A percentile compares a stretch with the other conserved stretches of the same genome.
These are phyloP conservation scores for Lucilia sericata DNA, from an alignment of 1,140 invertebrate species.

Conservation along the genomic window DNA sequence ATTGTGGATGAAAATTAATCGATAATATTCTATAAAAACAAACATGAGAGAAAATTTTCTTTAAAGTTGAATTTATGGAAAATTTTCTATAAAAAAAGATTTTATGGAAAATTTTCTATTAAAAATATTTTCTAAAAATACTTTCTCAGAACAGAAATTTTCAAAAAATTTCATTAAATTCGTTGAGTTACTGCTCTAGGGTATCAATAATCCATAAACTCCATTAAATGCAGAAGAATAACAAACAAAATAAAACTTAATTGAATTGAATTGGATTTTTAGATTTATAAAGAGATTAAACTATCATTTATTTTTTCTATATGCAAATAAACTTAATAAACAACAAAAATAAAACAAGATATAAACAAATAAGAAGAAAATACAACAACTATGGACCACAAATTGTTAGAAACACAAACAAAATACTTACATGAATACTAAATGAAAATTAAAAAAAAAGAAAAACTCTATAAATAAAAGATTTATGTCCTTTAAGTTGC, in stretches of 20 bases:
- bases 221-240: neutral
- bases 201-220: neutral
- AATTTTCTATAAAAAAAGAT: too few relatives aligned
- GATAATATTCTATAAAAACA: too few relatives aligned
- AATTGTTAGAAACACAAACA: neutral
- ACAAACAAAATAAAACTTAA: constrained; percentile 1
- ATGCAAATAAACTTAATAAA: neutral
- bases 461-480: neutral
- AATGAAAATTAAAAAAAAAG: neutral
- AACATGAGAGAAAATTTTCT: too few relatives aligned
- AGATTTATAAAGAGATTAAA: neutral
- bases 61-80: too few relatives aligned
- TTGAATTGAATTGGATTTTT: constrained; percentile 9
- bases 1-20: too few relatives aligned
- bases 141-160: neutral
- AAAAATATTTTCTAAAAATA: too few relatives aligned
- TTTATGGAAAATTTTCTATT: too few relatives aligned
- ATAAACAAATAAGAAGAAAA: neutral
- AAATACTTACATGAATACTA: constrained; percentile 7
- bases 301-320: neutral
- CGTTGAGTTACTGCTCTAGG: neutral
- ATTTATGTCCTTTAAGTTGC: constrained; percentile 2
- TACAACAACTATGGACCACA: constrained; percentile 2
- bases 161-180: too few relatives aligned
- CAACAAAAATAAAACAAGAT: neutral